Percentiles rank a stretch among this genome's conserved stretches.
These are phyloP conservation scores for Chymomyza amoena DNA, from an alignment of 2,888 invertebrate species.

Conservation along the genomic window DNA sequence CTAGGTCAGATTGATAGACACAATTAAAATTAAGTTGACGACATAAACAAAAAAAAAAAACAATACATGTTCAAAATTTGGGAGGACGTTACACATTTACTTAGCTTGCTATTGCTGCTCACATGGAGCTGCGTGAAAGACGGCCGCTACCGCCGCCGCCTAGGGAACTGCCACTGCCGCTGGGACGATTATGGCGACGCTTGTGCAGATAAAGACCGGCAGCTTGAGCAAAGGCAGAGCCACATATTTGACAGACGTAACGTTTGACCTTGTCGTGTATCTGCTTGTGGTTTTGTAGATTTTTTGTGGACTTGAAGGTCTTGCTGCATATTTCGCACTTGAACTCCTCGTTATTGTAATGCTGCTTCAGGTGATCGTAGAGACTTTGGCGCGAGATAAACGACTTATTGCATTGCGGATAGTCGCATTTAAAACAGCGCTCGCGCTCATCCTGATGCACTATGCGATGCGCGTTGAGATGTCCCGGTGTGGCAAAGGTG, in stretches of 20 bases:
- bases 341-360: conserved; percentile 72
- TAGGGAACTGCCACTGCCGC: conserved; percentile 49
- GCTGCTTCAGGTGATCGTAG: conserved; percentile 68
- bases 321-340: conserved; percentile 74
- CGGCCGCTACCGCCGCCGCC: conserved; percentile 60
- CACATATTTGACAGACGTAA: conserved; percentile 76
- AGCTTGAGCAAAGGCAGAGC: conserved; percentile 77
- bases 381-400: conserved; percentile 65
- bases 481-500: conserved; percentile 56
- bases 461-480: conserved; percentile 63
- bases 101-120: conserved; percentile 24
- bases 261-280: conserved; percentile 75
- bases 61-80: neutral
- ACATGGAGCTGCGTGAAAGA: conserved; percentile 52
- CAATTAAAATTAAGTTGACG: neutral
- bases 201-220: conserved; percentile 76
- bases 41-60: neutral
- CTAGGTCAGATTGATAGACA: neutral
- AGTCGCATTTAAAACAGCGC: conserved; percentile 68
- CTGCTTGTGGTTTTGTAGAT: conserved; percentile 76
- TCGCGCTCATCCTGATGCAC: conserved; percentile 66
- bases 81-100: neutral
- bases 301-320: conserved; percentile 75
- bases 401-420: conserved; percentile 67
- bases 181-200: conserved; percentile 71